phyloP scores from a whole-genome alignment of 2,888 invertebrate species.

The Ennomos erosarius region DNA sequence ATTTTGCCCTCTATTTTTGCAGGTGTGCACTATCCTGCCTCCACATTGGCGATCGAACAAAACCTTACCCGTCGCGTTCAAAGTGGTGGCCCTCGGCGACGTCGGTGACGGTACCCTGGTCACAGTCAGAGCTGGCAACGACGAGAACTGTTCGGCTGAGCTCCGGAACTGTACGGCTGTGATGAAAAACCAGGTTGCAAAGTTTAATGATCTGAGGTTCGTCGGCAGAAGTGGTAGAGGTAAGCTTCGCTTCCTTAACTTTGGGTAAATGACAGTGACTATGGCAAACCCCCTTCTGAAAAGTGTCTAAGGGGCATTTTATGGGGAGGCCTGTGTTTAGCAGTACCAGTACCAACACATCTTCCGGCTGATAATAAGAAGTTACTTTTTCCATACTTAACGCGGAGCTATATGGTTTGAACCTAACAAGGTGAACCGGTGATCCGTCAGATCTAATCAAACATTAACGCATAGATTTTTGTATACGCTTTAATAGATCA shows the following conservation, averaged over 20 bases:
- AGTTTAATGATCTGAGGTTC: slow-evolving; percentile 98
- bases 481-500: slow-evolving; percentile 75
- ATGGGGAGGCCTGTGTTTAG: too few species aligned
- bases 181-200: slow-evolving; percentile 98
- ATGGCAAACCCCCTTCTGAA: too few species aligned
- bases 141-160: slow-evolving; percentile 98
- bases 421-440: slow-evolving; percentile 38
- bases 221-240: slow-evolving; percentile 98
- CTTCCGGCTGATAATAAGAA: too few species aligned
- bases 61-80: slow-evolving; percentile 97
- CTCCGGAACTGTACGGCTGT: slow-evolving; percentile 96
- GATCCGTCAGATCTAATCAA: slow-evolving; percentile 56
- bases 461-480: slow-evolving; percentile 66
- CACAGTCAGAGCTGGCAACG: slow-evolving; percentile 97
- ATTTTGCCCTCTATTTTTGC: slow-evolving; percentile 21
- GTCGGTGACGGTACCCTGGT: slow-evolving; percentile 97
- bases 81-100: slow-evolving; percentile 96
- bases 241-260: slow-evolving; percentile 85
- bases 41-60: slow-evolving; percentile 99
- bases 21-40: slow-evolving; percentile 95
- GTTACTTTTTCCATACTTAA: too few species aligned
- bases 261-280: too few species aligned
- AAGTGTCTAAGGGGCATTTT: too few species aligned
- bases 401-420: slow-evolving; percentile 13
- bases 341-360: too few species aligned